Evolutionary conservation across 2,888 invertebrate species (phyloP).

Genomic region (Alloscopus bannaensis): DNA sequence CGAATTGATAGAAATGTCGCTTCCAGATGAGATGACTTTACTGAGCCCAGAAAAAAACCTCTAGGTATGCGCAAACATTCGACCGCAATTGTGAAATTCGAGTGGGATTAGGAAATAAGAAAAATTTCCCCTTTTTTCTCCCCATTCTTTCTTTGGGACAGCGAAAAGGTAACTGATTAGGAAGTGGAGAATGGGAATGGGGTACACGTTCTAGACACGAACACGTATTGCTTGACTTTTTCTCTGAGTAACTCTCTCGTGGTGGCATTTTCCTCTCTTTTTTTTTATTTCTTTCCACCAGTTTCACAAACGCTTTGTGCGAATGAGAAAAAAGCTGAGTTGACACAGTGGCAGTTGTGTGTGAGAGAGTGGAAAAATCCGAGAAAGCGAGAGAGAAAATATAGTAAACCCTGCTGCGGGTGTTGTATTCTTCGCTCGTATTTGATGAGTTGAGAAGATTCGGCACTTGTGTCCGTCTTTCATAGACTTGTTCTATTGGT

Average conservation of each 20-base stretch:
- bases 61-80: too few species aligned
- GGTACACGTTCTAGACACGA: too few species aligned
- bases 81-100: not conserved
- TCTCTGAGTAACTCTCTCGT: too few species aligned
- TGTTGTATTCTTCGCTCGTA: not conserved
- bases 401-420: conserved; percentile 15
- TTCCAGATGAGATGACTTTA: conserved; percentile 13
- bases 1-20: conserved; percentile 49
- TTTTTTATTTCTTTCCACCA: too few species aligned
- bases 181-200: not conserved
- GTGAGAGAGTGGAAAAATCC: too few species aligned
- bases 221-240: too few species aligned
- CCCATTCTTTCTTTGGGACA: not conserved
- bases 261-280: too few species aligned
- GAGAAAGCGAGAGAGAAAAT: not conserved
- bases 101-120: not conserved
- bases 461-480: not conserved
- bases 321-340: conserved; percentile 12
- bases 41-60: not conserved
- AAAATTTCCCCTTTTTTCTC: not conserved
- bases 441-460: not conserved
- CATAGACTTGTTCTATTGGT: not conserved
- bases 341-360: conserved; percentile 16
- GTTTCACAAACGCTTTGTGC: not conserved
- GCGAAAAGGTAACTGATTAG: conserved; percentile 25